Conservation (phyloP, 2,797 vertebrate species). For the Pipistrellus kuhlii region DNA sequence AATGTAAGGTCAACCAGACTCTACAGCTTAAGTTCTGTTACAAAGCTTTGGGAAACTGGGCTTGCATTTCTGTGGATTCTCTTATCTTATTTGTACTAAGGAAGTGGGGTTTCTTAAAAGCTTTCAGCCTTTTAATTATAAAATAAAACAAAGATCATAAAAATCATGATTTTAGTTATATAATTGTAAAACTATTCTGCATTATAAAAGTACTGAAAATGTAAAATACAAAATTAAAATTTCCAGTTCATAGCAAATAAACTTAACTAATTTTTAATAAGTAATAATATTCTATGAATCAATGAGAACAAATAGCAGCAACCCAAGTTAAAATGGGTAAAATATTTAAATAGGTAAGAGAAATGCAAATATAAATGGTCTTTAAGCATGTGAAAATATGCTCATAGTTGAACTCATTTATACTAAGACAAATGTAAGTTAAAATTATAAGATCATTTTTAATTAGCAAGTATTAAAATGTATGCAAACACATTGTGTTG, state of each 20-base stretch:
- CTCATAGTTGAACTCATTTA: neutral
- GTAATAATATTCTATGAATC: neutral
- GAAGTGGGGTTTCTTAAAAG: neutral
- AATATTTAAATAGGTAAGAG: neutral
- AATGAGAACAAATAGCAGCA: constrained; percentile 21
- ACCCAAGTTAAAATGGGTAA: neutral
- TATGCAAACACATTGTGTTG: neutral
- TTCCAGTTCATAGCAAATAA: neutral
- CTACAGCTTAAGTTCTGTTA: neutral
- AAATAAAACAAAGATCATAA: neutral
- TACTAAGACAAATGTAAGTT: neutral
- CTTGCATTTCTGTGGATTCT: neutral
- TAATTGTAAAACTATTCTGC: neutral
- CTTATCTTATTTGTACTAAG: neutral
- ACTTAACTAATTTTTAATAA: neutral
- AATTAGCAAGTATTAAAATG: constrained; percentile 24
- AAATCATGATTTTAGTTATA: neutral
- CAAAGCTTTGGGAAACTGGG: neutral
- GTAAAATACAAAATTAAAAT: neutral
- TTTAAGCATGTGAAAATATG: neutral
- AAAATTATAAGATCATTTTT: neutral
- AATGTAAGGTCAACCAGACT: neutral
- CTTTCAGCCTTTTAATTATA: neutral
- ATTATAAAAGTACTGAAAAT: neutral
- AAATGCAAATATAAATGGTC: neutral